These are phyloP conservation scores for Henicopernis longicauda DNA, from an alignment of 2,113 vertebrate species.

Conservation along the genomic window DNA sequence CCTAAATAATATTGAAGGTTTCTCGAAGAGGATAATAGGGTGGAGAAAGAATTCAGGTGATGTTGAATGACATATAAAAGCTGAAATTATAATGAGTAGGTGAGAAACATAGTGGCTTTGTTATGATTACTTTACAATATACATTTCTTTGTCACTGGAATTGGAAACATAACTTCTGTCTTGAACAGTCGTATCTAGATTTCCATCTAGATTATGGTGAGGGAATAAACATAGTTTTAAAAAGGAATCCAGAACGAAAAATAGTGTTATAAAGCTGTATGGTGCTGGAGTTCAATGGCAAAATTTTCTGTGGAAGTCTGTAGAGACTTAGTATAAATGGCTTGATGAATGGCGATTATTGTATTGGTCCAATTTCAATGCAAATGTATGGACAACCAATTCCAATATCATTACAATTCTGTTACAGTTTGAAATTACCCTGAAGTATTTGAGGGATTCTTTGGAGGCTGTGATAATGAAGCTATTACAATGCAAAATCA, in stretches of 20 bases:
- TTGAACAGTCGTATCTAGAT: neutral
- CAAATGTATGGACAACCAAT: neutral
- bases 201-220: neutral
- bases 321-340: neutral
- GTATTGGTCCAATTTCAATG: neutral
- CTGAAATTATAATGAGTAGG: neutral
- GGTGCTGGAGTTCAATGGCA: neutral
- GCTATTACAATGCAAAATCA: constrained; percentile 12
- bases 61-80: neutral
- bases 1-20: neutral
- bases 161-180: neutral
- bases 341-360: neutral
- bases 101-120: neutral
- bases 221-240: neutral
- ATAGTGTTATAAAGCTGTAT: neutral
- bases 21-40: neutral
- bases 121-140: neutral
- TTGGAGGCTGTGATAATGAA: constrained; percentile 11
- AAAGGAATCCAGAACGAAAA: neutral
- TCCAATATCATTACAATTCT: neutral
- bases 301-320: neutral
- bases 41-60: neutral
- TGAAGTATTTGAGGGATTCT: neutral
- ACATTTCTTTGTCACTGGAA: neutral
- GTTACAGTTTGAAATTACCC: neutral